A percentile compares a stretch with the other conserved stretches of the same genome.
phyloP scores from a whole-genome alignment of 2,797 vertebrate genomes.

The Chelidonichthys spinosus region DNA sequence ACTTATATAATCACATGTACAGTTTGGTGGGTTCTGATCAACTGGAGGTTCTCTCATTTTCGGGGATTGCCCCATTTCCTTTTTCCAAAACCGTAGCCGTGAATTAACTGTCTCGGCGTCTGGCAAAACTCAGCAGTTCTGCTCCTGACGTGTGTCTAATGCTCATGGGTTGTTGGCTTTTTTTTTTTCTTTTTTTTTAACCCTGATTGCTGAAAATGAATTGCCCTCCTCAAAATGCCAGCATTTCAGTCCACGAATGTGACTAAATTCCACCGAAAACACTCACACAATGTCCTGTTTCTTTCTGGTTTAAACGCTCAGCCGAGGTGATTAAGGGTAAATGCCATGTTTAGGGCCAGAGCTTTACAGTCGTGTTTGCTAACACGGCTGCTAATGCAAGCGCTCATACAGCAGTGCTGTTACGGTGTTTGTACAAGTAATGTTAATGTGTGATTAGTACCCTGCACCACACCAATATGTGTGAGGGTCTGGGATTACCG shows the following conservation, averaged over 20 bases:
- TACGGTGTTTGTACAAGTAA: slow-evolving; percentile 38
- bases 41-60: slow-evolving; percentile 27
- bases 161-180: slow-evolving; percentile 33
- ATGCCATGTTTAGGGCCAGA: slow-evolving; percentile 39
- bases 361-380: slow-evolving; percentile 42
- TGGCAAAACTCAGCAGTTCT: slow-evolving; percentile 55
- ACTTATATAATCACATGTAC: slow-evolving; percentile 45
- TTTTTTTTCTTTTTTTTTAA: slow-evolving; percentile 58
- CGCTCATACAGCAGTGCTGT: slow-evolving; percentile 35
- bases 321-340: slow-evolving; percentile 55
- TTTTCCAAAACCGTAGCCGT: slow-evolving; percentile 44
- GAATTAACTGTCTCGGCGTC: slow-evolving; percentile 36
- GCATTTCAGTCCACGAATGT: slow-evolving; percentile 40
- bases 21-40: slow-evolving; percentile 51
- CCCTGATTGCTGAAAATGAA: slow-evolving; percentile 43
- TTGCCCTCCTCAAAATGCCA: slow-evolving; percentile 35
- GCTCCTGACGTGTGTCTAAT: slow-evolving; percentile 44
- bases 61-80: slow-evolving; percentile 38
- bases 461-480: slow-evolving; percentile 10
- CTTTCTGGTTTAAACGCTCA: slow-evolving; percentile 49
- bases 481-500: slow-evolving; percentile 34
- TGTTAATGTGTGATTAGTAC: slow-evolving; percentile 48
- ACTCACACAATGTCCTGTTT: slow-evolving; percentile 64
- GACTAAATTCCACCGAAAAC: slow-evolving; percentile 42
- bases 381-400: slow-evolving; percentile 49